Conservation (phyloP, 1,140 invertebrate genomes). For the Brachystomella parvula region DNA sequence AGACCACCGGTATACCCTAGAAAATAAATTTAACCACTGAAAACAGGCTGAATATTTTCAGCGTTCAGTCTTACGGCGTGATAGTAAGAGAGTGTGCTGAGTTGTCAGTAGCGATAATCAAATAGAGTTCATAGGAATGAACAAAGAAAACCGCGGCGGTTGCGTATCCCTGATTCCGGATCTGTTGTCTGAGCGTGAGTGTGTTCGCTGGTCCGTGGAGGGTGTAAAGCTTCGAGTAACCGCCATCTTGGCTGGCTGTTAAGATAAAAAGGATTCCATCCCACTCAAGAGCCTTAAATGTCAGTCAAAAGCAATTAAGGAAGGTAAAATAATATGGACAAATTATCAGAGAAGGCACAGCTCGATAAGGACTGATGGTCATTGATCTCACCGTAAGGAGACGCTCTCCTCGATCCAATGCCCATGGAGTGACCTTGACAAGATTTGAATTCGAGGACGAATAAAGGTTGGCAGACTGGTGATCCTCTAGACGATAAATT, state of each 20-base stretch:
- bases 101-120: conserved; percentile 22
- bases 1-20: conserved; percentile 22
- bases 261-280: conserved; percentile 14
- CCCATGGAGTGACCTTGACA: conserved; percentile 7
- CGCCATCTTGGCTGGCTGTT: conserved; percentile 9
- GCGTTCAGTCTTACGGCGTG: conserved; percentile 7
- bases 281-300: conserved; percentile 17
- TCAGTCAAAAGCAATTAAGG: neutral
- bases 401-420: neutral
- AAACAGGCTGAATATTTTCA: neutral
- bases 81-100: conserved; percentile 18
- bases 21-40: neutral
- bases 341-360: neutral
- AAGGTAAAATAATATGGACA: neutral
- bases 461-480: neutral
- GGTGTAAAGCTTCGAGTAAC: conserved; percentile 20
- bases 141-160: conserved; percentile 19
- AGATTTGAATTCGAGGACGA: neutral
- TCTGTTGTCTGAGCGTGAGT: conserved; percentile 17
- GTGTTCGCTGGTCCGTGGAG: neutral
- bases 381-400: conserved; percentile 6
- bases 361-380: too few relatives aligned
- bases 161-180: conserved; percentile 19
- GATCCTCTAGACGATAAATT: neutral
- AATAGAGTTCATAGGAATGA: conserved; percentile 8